Evolutionary conservation across 2,797 vertebrate genomes (phyloP), one percentile per base, ranked within the genome.

Genomic region (Lithobates pipiens): DNA sequence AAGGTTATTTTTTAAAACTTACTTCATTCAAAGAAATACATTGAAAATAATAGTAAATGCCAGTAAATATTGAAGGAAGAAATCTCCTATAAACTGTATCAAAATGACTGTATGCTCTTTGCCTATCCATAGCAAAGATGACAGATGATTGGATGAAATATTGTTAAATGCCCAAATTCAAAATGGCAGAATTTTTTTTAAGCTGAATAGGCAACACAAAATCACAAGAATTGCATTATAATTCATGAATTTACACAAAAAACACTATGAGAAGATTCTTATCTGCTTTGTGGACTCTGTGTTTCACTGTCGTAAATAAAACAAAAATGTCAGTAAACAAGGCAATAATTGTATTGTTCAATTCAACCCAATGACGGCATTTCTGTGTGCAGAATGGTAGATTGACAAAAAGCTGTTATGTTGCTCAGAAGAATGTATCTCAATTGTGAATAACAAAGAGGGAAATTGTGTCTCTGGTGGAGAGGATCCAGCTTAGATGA

Each of bases 1-100:
- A 94, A 93, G 50, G 54, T 82, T 63, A 82, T 82, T 73, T 93
- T 95, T 91, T 89, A 91, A 92, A 91, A 90, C 90, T 91, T 91
- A 92, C 82, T 86, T 0, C 63, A 90, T 92, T 89, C 87, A 91
- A 91, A 90, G 89, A 92, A 88, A 84, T 89, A 84, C 88, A 88
- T 25, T 29, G 27, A 67, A 32, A 11, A 29, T 67, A 65, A 36
- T 36, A 84, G 71, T 73, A 68, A 80, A 83, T 88, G 70, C 89
- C 88, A 89, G 7, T 88, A 90, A 92, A 82, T 54, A 84, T 7
- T 61, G 86, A 91, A 93, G 90, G 88, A 91, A 84, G 90, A 83
- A 42, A 80, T 84, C 25, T 72, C 16, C 42, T 77, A 80, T 76
- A 88, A 92, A 91, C 89, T 90, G 76, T 91, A 90, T 88, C 89